Evolutionary conservation across 2,888 invertebrate genomes (phyloP).

Genomic region (Euplexia lucipara): DNA sequence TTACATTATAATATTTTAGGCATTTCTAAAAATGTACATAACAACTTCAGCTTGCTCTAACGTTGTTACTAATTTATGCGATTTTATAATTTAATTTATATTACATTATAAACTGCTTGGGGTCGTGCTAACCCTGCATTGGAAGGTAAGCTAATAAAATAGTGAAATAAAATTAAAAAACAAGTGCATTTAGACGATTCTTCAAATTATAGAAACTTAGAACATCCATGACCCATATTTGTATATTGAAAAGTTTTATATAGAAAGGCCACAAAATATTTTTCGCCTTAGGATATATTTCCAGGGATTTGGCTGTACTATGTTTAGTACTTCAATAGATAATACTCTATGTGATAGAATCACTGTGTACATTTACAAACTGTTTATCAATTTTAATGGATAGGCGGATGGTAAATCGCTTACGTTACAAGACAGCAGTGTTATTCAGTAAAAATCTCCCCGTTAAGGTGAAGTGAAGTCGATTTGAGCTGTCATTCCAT

Average conservation of each 20-base stretch:
- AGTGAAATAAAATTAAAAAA: not conserved
- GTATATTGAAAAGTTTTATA: constrained; percentile 36
- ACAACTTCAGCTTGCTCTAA: constrained; percentile 26
- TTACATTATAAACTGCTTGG: constrained; percentile 16
- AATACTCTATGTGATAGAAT: constrained; percentile 39
- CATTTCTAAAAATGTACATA: constrained; percentile 46
- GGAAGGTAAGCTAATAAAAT: constrained; percentile 1
- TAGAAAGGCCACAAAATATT: constrained; percentile 47
- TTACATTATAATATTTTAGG: constrained; percentile 31
- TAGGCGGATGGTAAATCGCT: constrained; percentile 2
- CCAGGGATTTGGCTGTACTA: constrained; percentile 26
- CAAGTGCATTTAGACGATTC: constrained; percentile 35
- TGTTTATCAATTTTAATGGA: constrained; percentile 16
- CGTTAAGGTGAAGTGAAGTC: not conserved
- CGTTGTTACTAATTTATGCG: constrained; percentile 36
- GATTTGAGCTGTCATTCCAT: no score
- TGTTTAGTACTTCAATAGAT: constrained; percentile 42
- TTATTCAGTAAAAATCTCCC: no score
- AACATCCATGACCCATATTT: constrained; percentile 43
- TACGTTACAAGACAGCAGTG: constrained; percentile 1
- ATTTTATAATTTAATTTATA: constrained; percentile 17
- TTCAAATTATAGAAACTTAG: constrained; percentile 9
- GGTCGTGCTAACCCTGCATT: constrained; percentile 8
- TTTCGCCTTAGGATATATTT: constrained; percentile 35
- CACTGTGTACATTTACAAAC: constrained; percentile 47